Percentiles rank a stretch among this genome's conserved stretches.
Conservation (phyloP, 2,797 vertebrate species). For the Melopsittacus undulatus region DNA sequence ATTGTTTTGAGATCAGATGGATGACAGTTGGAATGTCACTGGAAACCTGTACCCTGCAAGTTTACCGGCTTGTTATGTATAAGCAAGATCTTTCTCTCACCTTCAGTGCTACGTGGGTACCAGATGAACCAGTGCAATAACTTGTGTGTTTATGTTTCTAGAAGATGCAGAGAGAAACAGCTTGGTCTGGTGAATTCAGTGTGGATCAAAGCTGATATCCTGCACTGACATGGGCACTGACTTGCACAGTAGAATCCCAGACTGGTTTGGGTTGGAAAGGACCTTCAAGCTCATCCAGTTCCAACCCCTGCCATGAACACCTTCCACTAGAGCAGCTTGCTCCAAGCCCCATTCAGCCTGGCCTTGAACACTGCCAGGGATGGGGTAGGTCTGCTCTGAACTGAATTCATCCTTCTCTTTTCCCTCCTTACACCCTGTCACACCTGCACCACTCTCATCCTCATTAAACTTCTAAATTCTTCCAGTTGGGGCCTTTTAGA, state of each 20-base stretch:
- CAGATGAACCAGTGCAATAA: background rate
- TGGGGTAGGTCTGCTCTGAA: background rate
- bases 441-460: background rate
- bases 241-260: background rate
- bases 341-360: background rate
- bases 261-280: background rate
- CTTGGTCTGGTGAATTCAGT: background rate
- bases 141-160: background rate
- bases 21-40: background rate
- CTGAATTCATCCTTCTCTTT: background rate
- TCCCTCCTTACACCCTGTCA: fast-evolving
- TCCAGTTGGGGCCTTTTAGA: background rate
- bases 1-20: background rate
- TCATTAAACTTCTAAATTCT: background rate
- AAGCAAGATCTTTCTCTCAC: background rate
- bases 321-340: background rate
- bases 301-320: background rate
- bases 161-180: background rate
- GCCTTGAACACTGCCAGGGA: background rate
- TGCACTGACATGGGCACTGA: background rate
- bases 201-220: background rate
- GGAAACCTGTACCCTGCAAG: no score
- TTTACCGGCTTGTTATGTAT: background rate
- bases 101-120: fast-evolving
- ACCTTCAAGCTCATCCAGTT: background rate